Percentiles rank a stretch among this genome's conserved stretches.
phyloP scores from a whole-genome alignment of 2,797 vertebrate genomes.

The Sebastes cheni region DNA sequence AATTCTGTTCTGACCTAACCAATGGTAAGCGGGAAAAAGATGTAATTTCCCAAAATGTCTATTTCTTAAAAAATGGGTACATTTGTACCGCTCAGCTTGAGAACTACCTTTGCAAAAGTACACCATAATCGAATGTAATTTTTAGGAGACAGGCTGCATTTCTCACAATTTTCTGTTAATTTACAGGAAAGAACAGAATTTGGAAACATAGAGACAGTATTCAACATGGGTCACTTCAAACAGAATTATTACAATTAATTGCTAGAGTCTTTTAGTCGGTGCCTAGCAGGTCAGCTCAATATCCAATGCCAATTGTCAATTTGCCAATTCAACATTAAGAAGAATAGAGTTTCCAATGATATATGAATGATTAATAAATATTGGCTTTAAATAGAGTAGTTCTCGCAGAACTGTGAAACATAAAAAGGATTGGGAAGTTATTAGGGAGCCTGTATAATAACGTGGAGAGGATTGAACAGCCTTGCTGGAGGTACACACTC shows the following conservation, averaged over 20 bases:
- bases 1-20: neutral
- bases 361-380: neutral
- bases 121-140: neutral
- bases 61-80: rapidly evolving
- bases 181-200: neutral
- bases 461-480: neutral
- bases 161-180: neutral
- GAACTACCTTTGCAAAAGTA: neutral
- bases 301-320: neutral
- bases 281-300: neutral
- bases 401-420: neutral
- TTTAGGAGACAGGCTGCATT: neutral
- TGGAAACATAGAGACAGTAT: neutral
- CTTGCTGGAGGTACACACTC: rapidly evolving
- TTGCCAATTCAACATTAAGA: neutral
- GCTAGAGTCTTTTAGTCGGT: neutral
- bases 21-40: neutral
- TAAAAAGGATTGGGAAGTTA: neutral
- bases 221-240: neutral
- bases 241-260: neutral
- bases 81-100: neutral
- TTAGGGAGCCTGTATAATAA: neutral
- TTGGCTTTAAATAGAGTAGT: neutral
- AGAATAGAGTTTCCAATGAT: neutral
- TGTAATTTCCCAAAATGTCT: neutral